These are phyloP conservation scores for Andrena trimmerana DNA, from an alignment of 2,888 invertebrate species.

Conservation along the genomic window DNA sequence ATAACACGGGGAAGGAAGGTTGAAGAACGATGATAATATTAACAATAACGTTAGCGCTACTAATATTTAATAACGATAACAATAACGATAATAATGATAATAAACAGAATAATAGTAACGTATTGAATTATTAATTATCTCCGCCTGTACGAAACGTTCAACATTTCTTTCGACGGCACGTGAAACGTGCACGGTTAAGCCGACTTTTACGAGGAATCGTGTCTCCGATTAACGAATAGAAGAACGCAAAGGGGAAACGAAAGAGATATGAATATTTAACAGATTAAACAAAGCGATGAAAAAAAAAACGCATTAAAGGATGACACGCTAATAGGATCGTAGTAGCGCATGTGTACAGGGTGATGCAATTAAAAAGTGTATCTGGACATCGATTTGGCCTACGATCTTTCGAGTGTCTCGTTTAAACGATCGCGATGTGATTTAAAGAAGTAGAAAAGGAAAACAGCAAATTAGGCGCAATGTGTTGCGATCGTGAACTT, in stretches of 20 bases:
- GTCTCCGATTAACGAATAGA: constrained; percentile 45
- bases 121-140: constrained; percentile 61
- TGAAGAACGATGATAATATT: constrained; percentile 63
- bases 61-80: constrained; percentile 61
- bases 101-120: constrained; percentile 52
- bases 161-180: constrained; percentile 66
- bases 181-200: constrained; percentile 62
- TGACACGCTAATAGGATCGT: constrained; percentile 66
- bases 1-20: constrained; percentile 23
- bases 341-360: constrained; percentile 68
- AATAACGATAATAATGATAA: constrained; percentile 60
- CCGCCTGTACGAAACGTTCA: constrained; percentile 69
- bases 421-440: constrained; percentile 15
- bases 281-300: constrained; percentile 1
- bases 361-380: constrained; percentile 53
- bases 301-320: constrained; percentile 45
- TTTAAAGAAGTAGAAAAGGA: constrained; percentile 3
- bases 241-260: constrained; percentile 8
- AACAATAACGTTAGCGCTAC: constrained; percentile 63
- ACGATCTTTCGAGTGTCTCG: constrained; percentile 71
- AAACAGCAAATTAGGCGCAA: constrained; percentile 10
- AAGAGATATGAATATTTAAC: constrained; percentile 9
- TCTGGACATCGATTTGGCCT: constrained; percentile 53
- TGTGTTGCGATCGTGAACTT: background rate
- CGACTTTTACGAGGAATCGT: constrained; percentile 63